Percentiles rank a stretch among this genome's conserved stretches.
phyloP scores from a whole-genome alignment of 2,797 vertebrate genomes.

The Tiaroga cobitis region DNA sequence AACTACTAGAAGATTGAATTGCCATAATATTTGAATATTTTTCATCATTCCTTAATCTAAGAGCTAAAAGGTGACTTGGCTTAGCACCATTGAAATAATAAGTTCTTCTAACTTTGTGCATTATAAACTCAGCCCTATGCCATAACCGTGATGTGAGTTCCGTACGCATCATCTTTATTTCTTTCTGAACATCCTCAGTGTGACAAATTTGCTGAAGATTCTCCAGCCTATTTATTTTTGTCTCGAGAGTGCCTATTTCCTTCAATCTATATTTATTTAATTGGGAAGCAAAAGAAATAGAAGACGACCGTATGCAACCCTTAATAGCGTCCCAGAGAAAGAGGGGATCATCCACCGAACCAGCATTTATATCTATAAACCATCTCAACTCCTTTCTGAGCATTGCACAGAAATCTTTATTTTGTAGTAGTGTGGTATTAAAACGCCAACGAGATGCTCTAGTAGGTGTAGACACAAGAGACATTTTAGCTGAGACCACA shows the following conservation, averaged over 20 bases:
- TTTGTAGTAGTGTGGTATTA: too few relatives aligned
- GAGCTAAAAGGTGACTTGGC: constrained; percentile 22
- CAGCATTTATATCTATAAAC: too few relatives aligned
- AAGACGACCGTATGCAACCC: background rate
- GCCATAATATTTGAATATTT: constrained; percentile 33
- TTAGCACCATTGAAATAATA: too few relatives aligned
- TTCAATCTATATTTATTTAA: background rate
- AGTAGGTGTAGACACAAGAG: too few relatives aligned
- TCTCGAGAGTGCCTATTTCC: background rate
- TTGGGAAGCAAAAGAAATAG: background rate
- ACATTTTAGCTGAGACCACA: too few relatives aligned
- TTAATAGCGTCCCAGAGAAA: background rate
- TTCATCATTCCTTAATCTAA: background rate
- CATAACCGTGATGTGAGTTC: background rate
- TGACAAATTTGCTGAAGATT: background rate
- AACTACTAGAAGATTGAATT: background rate
- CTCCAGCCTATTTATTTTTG: background rate
- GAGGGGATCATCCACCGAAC: background rate
- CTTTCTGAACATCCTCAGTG: background rate
- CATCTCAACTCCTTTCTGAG: background rate
- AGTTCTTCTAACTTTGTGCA: too few relatives aligned
- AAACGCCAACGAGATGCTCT: too few relatives aligned
- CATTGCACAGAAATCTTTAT: too few relatives aligned
- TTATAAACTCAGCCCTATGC: too few relatives aligned
- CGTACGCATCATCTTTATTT: background rate